These are phyloP conservation scores for Sus cebifrons DNA, from an alignment of 2,797 vertebrate genomes.

Conservation along the genomic window DNA sequence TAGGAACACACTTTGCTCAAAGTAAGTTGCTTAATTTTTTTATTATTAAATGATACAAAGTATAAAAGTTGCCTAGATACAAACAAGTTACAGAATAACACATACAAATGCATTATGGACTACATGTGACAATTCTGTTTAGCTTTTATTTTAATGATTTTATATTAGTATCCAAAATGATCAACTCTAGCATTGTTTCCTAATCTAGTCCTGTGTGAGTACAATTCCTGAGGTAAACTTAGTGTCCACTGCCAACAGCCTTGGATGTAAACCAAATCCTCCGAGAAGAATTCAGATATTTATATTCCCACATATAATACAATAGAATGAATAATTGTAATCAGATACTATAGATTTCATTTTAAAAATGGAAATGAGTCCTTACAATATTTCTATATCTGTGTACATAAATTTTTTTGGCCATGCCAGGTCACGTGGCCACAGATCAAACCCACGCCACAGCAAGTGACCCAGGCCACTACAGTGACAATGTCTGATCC, in stretches of 20 bases:
- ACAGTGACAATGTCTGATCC: too few species aligned
- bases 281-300: constrained; percentile 61
- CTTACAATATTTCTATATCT: background rate
- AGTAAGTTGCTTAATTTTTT: background rate
- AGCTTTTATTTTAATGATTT: constrained; percentile 42
- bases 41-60: constrained; percentile 63
- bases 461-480: too few species aligned
- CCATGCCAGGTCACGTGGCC: too few species aligned
- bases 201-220: constrained; percentile 55
- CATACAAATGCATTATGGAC: background rate
- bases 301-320: constrained; percentile 32
- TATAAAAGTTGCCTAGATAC: constrained; percentile 60
- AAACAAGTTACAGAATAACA: constrained; percentile 52
- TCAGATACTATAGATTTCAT: constrained; percentile 55
- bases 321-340: constrained; percentile 53
- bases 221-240: constrained; percentile 73
- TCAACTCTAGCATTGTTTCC: constrained; percentile 45
- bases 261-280: constrained; percentile 61
- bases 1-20: background rate
- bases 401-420: background rate
- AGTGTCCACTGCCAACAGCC: constrained; percentile 29
- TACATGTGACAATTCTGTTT: constrained; percentile 22
- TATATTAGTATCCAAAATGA: constrained; percentile 33
- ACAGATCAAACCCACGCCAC: too few species aligned
- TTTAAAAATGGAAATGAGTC: constrained; percentile 35